phyloP scores from a whole-genome alignment of 1,140 invertebrate genomes.

The Psix sp. region DNA sequence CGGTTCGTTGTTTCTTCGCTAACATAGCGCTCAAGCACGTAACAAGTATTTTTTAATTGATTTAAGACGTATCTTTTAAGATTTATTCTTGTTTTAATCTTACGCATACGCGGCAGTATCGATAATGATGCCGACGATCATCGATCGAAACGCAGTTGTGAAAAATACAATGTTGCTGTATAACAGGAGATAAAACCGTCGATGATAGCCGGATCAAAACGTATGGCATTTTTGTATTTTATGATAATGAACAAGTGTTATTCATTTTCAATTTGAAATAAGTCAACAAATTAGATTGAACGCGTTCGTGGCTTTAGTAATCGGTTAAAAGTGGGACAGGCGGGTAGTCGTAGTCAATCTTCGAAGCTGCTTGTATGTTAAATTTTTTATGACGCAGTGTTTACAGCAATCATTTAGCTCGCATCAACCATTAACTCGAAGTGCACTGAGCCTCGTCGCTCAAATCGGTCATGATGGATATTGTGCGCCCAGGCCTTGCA shows the following conservation, averaged over 20 bases:
- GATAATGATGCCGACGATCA: slow-evolving; percentile 57
- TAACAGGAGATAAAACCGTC: slow-evolving; percentile 56
- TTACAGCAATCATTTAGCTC: slow-evolving; percentile 76
- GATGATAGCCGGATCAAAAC: slow-evolving; percentile 59
- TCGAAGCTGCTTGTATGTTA: slow-evolving; percentile 50
- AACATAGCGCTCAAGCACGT: slow-evolving; percentile 42
- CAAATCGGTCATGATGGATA: slow-evolving; percentile 90
- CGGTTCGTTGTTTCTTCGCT: slow-evolving; percentile 48
- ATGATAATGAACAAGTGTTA: too few species aligned
- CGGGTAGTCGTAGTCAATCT: slow-evolving; percentile 54
- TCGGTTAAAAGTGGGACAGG: slow-evolving; percentile 52
- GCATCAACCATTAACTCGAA: slow-evolving; percentile 95
- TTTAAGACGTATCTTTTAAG: slow-evolving; percentile 22
- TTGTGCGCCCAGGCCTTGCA: slow-evolving; percentile 98
- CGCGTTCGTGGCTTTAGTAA: slow-evolving; percentile 43
- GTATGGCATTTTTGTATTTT: too few species aligned
- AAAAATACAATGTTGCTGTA: slow-evolving; percentile 59
- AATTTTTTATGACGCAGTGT: slow-evolving; percentile 59
- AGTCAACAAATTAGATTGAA: too few species aligned
- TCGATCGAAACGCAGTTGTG: slow-evolving; percentile 54
- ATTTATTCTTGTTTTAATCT: slow-evolving; percentile 56
- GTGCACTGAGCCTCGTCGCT: slow-evolving; percentile 94
- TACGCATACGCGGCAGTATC: slow-evolving; percentile 60
- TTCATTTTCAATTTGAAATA: too few species aligned
- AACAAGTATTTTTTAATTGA: slow-evolving; percentile 21